Percentiles rank a stretch among this genome's conserved stretches.
Evolutionary conservation across 2,113 vertebrate genomes (phyloP).

Genomic region (Triplophysa siluroides): DNA sequence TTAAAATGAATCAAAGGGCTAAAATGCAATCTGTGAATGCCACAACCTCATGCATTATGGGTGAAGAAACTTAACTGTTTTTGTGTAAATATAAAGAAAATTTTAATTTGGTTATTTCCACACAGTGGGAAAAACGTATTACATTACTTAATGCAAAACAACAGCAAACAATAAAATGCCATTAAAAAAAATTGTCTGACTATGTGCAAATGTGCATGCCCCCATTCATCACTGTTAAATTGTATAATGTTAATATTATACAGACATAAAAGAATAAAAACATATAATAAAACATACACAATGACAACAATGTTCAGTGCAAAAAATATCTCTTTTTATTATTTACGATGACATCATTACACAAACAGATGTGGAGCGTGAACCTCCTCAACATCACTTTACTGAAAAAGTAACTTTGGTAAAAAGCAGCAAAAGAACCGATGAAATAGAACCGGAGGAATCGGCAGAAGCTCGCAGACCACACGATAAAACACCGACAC

Average conservation of each 20-base stretch:
- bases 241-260: too few relatives aligned
- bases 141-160: too few relatives aligned
- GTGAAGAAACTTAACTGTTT: background rate
- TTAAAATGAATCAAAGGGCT: too few relatives aligned
- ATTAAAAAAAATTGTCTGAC: too few relatives aligned
- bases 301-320: constrained; percentile 41
- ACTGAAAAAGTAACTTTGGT: constrained; percentile 60
- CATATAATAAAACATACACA: background rate
- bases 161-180: too few relatives aligned
- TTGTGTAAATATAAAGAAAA: too few relatives aligned
- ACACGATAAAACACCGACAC: constrained; percentile 55
- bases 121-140: too few relatives aligned
- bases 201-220: too few relatives aligned
- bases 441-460: constrained; percentile 19
- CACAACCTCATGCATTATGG: background rate
- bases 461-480: constrained; percentile 38
- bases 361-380: constrained; percentile 52
- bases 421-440: constrained; percentile 42
- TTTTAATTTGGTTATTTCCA: too few relatives aligned
- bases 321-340: constrained; percentile 66
- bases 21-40: too few relatives aligned
- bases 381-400: constrained; percentile 44
- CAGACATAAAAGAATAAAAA: too few relatives aligned
- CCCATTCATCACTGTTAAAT: too few relatives aligned
- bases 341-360: constrained; percentile 58